Conservation (phyloP, 2,888 invertebrate species). For the Digitonthophagus gazella region DNA sequence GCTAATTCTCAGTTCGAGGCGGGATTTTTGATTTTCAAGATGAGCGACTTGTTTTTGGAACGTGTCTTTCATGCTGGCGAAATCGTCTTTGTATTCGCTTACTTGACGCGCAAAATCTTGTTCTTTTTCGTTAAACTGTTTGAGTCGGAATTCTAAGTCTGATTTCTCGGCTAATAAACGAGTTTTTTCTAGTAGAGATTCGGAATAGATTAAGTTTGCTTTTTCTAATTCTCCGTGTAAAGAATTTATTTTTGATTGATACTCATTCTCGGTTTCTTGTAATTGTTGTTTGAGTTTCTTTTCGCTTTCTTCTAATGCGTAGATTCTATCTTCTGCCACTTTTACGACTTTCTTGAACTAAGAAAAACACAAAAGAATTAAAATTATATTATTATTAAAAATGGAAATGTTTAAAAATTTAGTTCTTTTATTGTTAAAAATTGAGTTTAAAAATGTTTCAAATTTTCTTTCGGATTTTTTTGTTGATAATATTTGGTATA, state of each 20-base stretch:
- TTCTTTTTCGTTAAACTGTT: slow-evolving; percentile 57
- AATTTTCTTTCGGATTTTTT: too few species aligned
- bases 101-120: slow-evolving; percentile 50
- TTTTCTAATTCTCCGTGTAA: slow-evolving; percentile 68
- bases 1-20: slow-evolving; percentile 50
- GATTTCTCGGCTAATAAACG: slow-evolving; percentile 70
- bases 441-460: too few species aligned
- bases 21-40: slow-evolving; percentile 54
- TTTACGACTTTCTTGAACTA: slow-evolving; percentile 45
- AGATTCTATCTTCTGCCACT: slow-evolving; percentile 50
- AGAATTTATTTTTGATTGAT: slow-evolving; percentile 56
- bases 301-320: slow-evolving; percentile 40
- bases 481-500: too few species aligned
- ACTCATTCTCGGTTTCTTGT: slow-evolving; percentile 43
- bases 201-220: slow-evolving; percentile 70
- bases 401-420: too few species aligned
- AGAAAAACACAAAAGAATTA: neutral
- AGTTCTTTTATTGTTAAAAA: too few species aligned
- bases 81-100: slow-evolving; percentile 43
- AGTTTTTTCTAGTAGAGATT: slow-evolving; percentile 70
- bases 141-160: slow-evolving; percentile 59
- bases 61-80: slow-evolving; percentile 39
- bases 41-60: slow-evolving; percentile 44
- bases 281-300: slow-evolving; percentile 40
- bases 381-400: neutral